phyloP scores from a whole-genome alignment of 92 coral and sea anemone species.

The Bergia sp. region DNA sequence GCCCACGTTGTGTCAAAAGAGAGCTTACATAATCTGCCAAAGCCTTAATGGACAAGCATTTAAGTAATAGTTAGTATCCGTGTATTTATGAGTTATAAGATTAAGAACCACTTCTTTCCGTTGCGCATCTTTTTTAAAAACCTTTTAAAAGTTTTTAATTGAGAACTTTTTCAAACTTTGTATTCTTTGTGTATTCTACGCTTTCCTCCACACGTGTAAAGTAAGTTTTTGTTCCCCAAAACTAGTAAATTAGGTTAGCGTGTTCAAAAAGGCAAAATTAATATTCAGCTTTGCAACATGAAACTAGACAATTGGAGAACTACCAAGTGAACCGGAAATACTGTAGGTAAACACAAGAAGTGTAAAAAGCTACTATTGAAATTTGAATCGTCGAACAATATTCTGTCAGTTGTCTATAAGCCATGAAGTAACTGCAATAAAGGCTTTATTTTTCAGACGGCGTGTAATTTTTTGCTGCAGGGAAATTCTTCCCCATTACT shows the following conservation, averaged over 20 bases:
- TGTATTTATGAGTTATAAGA: no score
- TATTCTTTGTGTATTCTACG: background rate
- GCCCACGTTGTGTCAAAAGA: no score
- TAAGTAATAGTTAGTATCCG: no score
- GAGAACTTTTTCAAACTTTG: no score
- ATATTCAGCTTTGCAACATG: background rate
- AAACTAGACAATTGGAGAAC: background rate
- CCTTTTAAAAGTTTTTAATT: no score
- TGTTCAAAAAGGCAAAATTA: background rate
- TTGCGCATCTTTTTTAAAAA: no score
- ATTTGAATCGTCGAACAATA: background rate
- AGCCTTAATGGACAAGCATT: no score
- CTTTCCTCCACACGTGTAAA: no score
- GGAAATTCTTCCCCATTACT: background rate
- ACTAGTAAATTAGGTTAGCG: background rate
- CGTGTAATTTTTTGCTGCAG: background rate
- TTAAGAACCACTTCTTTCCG: no score
- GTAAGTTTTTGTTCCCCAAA: no score
- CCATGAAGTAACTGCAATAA: background rate
- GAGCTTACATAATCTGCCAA: no score
- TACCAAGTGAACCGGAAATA: background rate
- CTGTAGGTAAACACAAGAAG: conserved; percentile 5
- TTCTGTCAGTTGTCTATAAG: background rate
- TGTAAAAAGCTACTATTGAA: background rate
- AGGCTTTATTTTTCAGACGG: background rate